Percentiles rank a stretch among this genome's conserved stretches.
Conservation (phyloP, 1,140 invertebrate species). For the Stegodyphus dumicola region DNA sequence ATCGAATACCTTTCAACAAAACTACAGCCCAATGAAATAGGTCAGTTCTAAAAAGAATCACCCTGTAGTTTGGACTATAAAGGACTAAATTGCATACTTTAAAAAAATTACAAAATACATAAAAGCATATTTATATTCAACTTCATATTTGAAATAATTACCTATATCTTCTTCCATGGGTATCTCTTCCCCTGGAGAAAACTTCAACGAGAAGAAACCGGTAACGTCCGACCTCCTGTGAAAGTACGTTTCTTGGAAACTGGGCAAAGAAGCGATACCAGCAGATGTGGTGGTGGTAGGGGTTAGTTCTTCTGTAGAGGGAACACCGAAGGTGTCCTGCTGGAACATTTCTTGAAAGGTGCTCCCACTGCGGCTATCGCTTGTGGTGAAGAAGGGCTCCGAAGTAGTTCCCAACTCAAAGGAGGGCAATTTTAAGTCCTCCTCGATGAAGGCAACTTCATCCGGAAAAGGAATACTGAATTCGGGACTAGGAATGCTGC, state of each 20-base stretch:
- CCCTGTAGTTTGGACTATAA: too few species aligned
- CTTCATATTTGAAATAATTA: not conserved
- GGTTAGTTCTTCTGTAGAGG: slow-evolving; percentile 34
- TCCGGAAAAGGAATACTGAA: slow-evolving; percentile 45
- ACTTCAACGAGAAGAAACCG: slow-evolving; percentile 63
- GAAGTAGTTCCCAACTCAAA: slow-evolving; percentile 35
- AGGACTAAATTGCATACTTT: too few species aligned
- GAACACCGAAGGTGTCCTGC: slow-evolving; percentile 8
- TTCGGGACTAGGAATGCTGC: slow-evolving; percentile 35
- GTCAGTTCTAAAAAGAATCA: too few species aligned
- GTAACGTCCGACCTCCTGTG: slow-evolving; percentile 72
- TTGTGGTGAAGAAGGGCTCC: slow-evolving; percentile 5
- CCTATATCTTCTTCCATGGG: slow-evolving; percentile 53
- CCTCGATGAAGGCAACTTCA: slow-evolving; percentile 30
- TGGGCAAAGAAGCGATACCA: slow-evolving; percentile 73
- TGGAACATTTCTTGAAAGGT: slow-evolving; percentile 56
- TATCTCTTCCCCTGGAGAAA: slow-evolving; percentile 57
- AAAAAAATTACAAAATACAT: too few species aligned
- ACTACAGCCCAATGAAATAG: too few species aligned
- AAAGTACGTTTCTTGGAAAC: slow-evolving; percentile 88
- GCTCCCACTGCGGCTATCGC: slow-evolving; percentile 15
- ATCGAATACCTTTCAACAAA: too few species aligned
- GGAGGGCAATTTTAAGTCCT: slow-evolving; percentile 42
- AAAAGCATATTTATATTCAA: not conserved
- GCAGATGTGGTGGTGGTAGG: slow-evolving; percentile 2